These are phyloP conservation scores for Oostethus manadensis DNA, from an alignment of 2,113 vertebrate genomes.

Conservation along the genomic window DNA sequence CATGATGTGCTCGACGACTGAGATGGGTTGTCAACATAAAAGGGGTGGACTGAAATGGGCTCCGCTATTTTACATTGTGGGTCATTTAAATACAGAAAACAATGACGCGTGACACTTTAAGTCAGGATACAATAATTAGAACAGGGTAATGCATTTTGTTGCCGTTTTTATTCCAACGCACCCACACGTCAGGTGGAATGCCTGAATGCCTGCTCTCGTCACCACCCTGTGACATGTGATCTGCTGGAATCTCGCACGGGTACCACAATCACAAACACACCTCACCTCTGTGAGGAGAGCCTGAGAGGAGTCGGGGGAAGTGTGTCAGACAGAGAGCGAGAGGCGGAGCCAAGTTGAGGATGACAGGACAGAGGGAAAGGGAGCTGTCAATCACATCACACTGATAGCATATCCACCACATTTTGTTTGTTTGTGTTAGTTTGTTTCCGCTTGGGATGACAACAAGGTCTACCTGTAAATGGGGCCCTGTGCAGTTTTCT, in stretches of 20 bases:
- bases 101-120: too few relatives aligned
- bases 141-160: background rate
- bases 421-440: constrained; percentile 53
- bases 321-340: constrained; percentile 18
- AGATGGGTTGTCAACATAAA: too few relatives aligned
- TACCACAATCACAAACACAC: constrained; percentile 65
- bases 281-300: constrained; percentile 53
- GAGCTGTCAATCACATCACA: constrained; percentile 53
- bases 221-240: constrained; percentile 67
- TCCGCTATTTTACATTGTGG: background rate
- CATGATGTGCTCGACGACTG: too few relatives aligned
- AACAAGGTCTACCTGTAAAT: constrained; percentile 10
- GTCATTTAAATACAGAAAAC: background rate
- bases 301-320: constrained; percentile 23
- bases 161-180: background rate
- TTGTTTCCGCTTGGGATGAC: constrained; percentile 35
- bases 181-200: constrained; percentile 42
- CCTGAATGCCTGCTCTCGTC: constrained; percentile 47
- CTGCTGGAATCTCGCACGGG: constrained; percentile 70
- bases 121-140: too few relatives aligned
- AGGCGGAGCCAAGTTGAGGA: background rate
- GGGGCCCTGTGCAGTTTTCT: constrained; percentile 22
- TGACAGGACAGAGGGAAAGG: constrained; percentile 19
- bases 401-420: constrained; percentile 31
- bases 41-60: too few relatives aligned